A percentile compares a stretch with the other conserved stretches of the same genome.
Evolutionary conservation across 2,888 invertebrate genomes (phyloP).

Genomic region (Drosophila suboccidentalis): DNA sequence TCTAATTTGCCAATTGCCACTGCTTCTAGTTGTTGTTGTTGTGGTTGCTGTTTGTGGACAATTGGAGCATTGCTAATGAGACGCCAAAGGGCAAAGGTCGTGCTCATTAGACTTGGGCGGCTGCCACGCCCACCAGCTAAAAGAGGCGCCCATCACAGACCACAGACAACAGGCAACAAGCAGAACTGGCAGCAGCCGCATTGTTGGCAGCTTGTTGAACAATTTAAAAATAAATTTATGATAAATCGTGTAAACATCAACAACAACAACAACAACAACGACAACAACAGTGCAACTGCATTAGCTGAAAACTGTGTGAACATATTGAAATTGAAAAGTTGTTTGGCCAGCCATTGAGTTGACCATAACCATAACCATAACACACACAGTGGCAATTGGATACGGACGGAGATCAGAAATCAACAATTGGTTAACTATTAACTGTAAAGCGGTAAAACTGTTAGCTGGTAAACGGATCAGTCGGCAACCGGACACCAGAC

Average conservation of each 20-base stretch:
- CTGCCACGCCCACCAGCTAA: constrained; percentile 43
- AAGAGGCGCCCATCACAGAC: constrained; percentile 4
- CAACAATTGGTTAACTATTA: constrained; percentile 55
- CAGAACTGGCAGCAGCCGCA: constrained; percentile 40
- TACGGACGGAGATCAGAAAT: constrained; percentile 47
- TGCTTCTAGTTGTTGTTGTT: background rate
- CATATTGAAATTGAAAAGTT: constrained; percentile 76
- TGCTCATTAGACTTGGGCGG: constrained; percentile 51
- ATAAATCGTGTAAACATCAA: constrained; percentile 58
- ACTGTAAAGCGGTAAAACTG: constrained; percentile 37
- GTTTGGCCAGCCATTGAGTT: constrained; percentile 69
- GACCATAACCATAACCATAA: constrained; percentile 74
- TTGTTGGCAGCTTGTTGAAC: constrained; percentile 62
- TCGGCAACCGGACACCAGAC: constrained; percentile 71
- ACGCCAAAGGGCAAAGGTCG: constrained; percentile 67
- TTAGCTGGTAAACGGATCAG: constrained; percentile 63
- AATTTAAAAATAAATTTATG: constrained; percentile 53
- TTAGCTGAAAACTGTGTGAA: constrained; percentile 67
- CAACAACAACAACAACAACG: constrained; percentile 27
- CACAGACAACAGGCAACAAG: background rate
- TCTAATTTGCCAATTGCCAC: constrained; percentile 79
- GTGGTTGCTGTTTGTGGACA: constrained; percentile 15
- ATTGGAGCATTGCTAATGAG: constrained; percentile 67
- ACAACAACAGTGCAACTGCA: constrained; percentile 34
- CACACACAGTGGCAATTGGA: constrained; percentile 69